phyloP scores from a whole-genome alignment of 2,888 invertebrate genomes.

The Lithosia quadra region DNA sequence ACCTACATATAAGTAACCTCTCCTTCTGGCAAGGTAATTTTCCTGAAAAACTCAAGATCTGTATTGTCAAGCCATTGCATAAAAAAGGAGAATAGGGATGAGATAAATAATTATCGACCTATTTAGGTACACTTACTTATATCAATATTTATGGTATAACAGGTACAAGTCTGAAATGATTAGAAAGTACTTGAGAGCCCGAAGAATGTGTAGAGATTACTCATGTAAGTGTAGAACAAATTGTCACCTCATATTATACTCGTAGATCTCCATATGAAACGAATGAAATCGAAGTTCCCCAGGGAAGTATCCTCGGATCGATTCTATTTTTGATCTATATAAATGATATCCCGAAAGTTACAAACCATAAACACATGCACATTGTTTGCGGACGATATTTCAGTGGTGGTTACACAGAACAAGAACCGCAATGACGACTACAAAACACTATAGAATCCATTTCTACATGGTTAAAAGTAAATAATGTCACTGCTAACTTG shows the following conservation, averaged over 20 bases:
- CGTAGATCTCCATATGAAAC: neutral
- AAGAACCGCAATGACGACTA: too few species aligned
- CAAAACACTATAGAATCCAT: too few species aligned
- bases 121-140: too few species aligned
- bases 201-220: neutral
- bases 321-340: neutral
- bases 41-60: too few species aligned
- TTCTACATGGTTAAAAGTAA: too few species aligned
- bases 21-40: too few species aligned
- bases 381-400: conserved; percentile 1
- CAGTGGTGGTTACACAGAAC: neutral
- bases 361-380: conserved; percentile 4
- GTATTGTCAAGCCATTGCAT: too few species aligned
- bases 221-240: neutral
- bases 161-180: too few species aligned
- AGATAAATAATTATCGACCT: too few species aligned
- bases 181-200: neutral
- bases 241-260: neutral
- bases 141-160: neutral
- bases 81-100: too few species aligned
- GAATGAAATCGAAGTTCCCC: neutral
- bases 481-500: too few species aligned
- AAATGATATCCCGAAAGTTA: neutral
- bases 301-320: neutral
- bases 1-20: too few species aligned